phyloP scores from a whole-genome alignment of 2,888 invertebrate genomes.

The Drosophila phalerata region DNA sequence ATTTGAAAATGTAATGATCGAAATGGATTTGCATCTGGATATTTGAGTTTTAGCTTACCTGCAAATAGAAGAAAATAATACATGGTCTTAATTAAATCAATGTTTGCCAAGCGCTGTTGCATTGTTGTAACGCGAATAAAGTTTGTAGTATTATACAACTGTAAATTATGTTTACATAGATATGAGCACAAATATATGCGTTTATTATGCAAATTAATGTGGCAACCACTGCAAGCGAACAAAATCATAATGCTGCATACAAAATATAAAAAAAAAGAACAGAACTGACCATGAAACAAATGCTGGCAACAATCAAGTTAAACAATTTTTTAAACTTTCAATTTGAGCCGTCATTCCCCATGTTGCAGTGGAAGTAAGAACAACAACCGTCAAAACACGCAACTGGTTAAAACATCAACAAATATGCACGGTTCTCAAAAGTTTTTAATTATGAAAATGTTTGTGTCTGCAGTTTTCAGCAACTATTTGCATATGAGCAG shows the following conservation, averaged over 20 bases:
- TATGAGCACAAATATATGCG: not conserved
- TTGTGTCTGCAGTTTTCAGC: conserved; percentile 43
- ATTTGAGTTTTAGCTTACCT: conserved; percentile 40
- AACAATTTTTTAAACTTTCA: conserved; percentile 52
- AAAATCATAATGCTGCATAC: conserved; percentile 13
- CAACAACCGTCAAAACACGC: conserved; percentile 25
- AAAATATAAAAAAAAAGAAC: conserved; percentile 19
- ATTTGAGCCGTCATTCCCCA: conserved; percentile 28
- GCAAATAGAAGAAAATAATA: conserved; percentile 38
- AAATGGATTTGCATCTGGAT: not conserved
- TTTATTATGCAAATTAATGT: conserved; percentile 62
- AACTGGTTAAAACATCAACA: conserved; percentile 34
- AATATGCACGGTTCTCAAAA: conserved; percentile 29
- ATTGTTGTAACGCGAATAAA: conserved; percentile 28
- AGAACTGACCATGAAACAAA: conserved; percentile 68
- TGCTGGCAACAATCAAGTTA: conserved; percentile 63
- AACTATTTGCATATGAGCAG: conserved; percentile 42
- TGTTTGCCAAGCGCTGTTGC: conserved; percentile 15
- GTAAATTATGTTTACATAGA: conserved; percentile 18
- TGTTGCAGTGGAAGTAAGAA: conserved; percentile 10
- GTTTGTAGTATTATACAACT: conserved; percentile 16
- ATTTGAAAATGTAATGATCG: not conserved
- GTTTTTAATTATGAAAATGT: conserved; percentile 55
- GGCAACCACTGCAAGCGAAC: conserved; percentile 36
- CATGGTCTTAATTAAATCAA: conserved; percentile 43